phyloP scores from a whole-genome alignment of 2,113 vertebrate species.

The Vanacampus margaritifer region DNA sequence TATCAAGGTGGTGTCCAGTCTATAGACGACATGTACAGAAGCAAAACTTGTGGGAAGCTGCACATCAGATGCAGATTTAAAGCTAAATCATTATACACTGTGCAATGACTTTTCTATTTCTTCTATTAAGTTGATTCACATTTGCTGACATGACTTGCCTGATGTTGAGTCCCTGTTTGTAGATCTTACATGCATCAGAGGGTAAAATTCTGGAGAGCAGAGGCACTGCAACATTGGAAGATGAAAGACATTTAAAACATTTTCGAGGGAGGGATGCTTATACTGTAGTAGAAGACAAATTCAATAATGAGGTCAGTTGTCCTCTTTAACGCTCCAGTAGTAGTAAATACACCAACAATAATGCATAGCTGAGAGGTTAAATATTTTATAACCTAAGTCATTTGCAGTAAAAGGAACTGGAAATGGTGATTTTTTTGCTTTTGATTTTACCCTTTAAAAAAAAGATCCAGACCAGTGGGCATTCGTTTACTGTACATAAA shows the following conservation, averaged over 20 bases:
- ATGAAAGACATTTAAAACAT: slow-evolving; percentile 25
- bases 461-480: too few species aligned
- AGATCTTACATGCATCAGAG: slow-evolving; percentile 99
- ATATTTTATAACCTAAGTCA: too few species aligned
- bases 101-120: neutral
- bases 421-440: neutral
- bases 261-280: slow-evolving; percentile 30
- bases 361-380: neutral
- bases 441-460: neutral
- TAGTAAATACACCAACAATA: slow-evolving; percentile 10
- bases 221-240: slow-evolving; percentile 82
- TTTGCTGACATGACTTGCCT: slow-evolving; percentile 73
- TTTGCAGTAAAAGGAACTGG: slow-evolving; percentile 1
- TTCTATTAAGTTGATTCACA: neutral
- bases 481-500: too few species aligned
- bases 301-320: slow-evolving; percentile 20
- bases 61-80: too few species aligned
- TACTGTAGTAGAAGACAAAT: slow-evolving; percentile 15
- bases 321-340: slow-evolving; percentile 19
- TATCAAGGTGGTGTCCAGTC: slow-evolving; percentile 97
- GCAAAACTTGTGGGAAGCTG: neutral
- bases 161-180: slow-evolving; percentile 99
- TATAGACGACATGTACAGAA: slow-evolving; percentile 38
- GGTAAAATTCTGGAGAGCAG: slow-evolving; percentile 99
- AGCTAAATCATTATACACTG: neutral